These are phyloP conservation scores for Coluber constrictor DNA, from an alignment of 2,797 vertebrate genomes.

Conservation along the genomic window DNA sequence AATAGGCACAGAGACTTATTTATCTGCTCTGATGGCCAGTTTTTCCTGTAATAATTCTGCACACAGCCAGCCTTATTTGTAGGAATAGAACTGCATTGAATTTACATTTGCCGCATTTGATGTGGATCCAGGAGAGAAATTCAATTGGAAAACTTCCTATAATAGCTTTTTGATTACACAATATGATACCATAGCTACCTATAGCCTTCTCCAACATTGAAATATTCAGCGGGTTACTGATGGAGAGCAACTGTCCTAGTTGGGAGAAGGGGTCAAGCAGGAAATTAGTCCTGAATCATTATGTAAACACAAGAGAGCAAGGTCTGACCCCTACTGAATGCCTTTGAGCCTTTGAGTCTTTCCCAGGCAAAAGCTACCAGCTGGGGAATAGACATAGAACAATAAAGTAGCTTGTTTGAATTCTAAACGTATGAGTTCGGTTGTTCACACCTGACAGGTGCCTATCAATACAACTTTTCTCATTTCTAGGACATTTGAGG, in stretches of 20 bases:
- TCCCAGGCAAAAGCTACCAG: not conserved
- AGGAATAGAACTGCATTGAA: not conserved
- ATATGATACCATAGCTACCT: not conserved
- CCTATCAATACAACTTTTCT: not conserved
- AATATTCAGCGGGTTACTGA: not conserved
- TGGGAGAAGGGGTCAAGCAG: not conserved
- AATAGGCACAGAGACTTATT: not conserved
- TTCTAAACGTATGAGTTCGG: not conserved
- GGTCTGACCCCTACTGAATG: not conserved
- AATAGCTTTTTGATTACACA: not conserved
- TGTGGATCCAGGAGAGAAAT: not conserved
- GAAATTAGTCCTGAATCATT: not conserved
- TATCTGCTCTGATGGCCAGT: not conserved
- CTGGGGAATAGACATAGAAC: not conserved
- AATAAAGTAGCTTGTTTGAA: not conserved
- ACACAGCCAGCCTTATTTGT: not conserved
- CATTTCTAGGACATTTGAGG: not conserved
- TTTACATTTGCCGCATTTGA: not conserved
- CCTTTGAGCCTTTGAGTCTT: not conserved
- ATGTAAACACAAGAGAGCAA: not conserved
- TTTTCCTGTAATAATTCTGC: not conserved
- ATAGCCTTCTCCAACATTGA: not conserved
- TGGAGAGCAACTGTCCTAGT: not conserved
- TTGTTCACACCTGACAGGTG: not conserved
- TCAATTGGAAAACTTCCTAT: not conserved